Conservation (phyloP, 2,113 vertebrate genomes). For the Scortum barcoo region DNA sequence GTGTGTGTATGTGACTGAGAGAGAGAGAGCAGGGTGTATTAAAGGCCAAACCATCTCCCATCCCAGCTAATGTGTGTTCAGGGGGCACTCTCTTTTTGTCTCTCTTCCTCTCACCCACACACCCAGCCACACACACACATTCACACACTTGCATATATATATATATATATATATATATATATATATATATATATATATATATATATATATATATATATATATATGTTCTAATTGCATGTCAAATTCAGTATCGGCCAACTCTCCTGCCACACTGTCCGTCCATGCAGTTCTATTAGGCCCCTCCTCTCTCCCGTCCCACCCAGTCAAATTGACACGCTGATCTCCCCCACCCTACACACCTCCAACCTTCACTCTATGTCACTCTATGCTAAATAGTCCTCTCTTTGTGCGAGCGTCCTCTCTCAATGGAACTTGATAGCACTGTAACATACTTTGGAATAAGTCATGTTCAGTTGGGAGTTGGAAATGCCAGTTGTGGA, state of each 20-base stretch:
- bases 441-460: conserved; percentile 27
- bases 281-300: conserved; percentile 47
- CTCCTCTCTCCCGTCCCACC: conserved; percentile 36
- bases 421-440: conserved; percentile 33
- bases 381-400: conserved; percentile 58
- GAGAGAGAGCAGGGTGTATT: conserved; percentile 4
- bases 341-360: not conserved
- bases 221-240: conserved; percentile 70
- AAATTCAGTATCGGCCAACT: conserved; percentile 51
- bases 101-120: conserved; percentile 5
- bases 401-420: conserved; percentile 25
- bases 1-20: not conserved
- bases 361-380: conserved; percentile 17
- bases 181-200: conserved; percentile 26
- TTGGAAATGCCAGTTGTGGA: conserved; percentile 23
- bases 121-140: conserved; percentile 11
- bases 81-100: not conserved
- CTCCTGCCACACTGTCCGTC: conserved; percentile 59
- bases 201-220: conserved; percentile 38
- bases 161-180: conserved; percentile 50
- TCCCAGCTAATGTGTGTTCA: conserved; percentile 30
- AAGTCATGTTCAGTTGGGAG: conserved; percentile 46
- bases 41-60: conserved; percentile 49
- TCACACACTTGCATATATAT: conserved; percentile 6
- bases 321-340: conserved; percentile 56